These are phyloP conservation scores for Ptiloglossa arizonensis DNA, from an alignment of 1,140 invertebrate species.

Conservation along the genomic window DNA sequence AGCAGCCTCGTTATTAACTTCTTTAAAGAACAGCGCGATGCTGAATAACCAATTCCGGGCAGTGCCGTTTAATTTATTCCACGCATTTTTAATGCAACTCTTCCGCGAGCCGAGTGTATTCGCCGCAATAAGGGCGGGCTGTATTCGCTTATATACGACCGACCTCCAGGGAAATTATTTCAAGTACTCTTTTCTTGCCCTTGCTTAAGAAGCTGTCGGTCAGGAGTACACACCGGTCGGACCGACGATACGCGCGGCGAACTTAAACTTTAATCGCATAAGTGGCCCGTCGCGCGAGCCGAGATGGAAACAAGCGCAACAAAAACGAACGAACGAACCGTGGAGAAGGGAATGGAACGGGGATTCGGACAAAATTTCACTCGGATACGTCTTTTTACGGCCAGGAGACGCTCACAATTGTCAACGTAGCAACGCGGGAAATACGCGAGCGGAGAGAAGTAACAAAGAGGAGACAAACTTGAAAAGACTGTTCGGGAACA, in stretches of 20 bases:
- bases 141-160: conserved; percentile 38
- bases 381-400: too few relatives aligned
- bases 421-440: too few relatives aligned
- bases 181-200: conserved; percentile 37
- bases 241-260: conserved; percentile 15
- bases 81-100: conserved; percentile 10
- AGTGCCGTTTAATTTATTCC: conserved; percentile 28
- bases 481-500: too few relatives aligned
- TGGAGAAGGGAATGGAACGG: not conserved
- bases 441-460: too few relatives aligned
- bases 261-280: conserved; percentile 61
- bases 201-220: conserved; percentile 47
- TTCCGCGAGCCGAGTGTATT: not conserved
- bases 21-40: conserved; percentile 1
- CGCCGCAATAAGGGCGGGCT: conserved; percentile 29
- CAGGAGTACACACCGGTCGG: conserved; percentile 26
- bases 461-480: too few relatives aligned
- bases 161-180: conserved; percentile 59
- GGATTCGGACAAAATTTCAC: conserved; percentile 34
- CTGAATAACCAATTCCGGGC: not conserved
- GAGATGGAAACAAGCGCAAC: conserved; percentile 15
- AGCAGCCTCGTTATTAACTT: not conserved
- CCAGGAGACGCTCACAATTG: too few relatives aligned
- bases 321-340: not conserved
- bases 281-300: conserved; percentile 47